Conservation (phyloP, 2,888 invertebrate species). For the Drosophila pegasa region DNA sequence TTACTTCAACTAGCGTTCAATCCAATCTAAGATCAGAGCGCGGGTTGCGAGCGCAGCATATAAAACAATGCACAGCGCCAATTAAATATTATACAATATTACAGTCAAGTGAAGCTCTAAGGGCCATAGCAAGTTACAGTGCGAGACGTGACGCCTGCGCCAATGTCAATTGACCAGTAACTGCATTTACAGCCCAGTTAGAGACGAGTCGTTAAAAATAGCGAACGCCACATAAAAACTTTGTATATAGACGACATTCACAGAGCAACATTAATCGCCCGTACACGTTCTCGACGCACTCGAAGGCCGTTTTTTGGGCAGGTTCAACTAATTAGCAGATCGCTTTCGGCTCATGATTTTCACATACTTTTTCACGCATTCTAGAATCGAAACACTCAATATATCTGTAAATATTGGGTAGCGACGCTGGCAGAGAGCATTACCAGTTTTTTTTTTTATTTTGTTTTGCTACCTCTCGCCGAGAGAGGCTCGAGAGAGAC, state of each 20-base stretch:
- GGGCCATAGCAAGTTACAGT: constrained; percentile 53
- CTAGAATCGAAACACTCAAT: constrained; percentile 13
- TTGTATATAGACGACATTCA: constrained; percentile 27
- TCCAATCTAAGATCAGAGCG: constrained; percentile 29
- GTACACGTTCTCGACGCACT: constrained; percentile 51
- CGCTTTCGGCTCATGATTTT: constrained; percentile 19
- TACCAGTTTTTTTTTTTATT: constrained; percentile 40
- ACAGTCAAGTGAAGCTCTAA: constrained; percentile 21
- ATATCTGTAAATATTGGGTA: constrained; percentile 1
- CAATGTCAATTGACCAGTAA: constrained; percentile 52
- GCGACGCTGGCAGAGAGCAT: constrained; percentile 4
- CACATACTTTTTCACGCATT: constrained; percentile 28
- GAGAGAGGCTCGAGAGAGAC: no score
- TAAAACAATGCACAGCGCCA: constrained; percentile 35
- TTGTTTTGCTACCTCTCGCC: background rate
- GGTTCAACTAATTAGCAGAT: constrained; percentile 48
- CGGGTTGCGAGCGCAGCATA: constrained; percentile 37
- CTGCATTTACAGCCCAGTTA: constrained; percentile 22
- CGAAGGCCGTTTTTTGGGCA: constrained; percentile 38
- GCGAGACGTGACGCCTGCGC: constrained; percentile 50
- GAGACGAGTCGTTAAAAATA: constrained; percentile 20
- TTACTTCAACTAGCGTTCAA: constrained; percentile 8
- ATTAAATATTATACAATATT: constrained; percentile 62
- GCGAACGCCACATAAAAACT: constrained; percentile 22
- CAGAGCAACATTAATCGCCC: constrained; percentile 51